phyloP scores from a whole-genome alignment of 2,113 vertebrate genomes.

The Carettochelys insculpta region DNA sequence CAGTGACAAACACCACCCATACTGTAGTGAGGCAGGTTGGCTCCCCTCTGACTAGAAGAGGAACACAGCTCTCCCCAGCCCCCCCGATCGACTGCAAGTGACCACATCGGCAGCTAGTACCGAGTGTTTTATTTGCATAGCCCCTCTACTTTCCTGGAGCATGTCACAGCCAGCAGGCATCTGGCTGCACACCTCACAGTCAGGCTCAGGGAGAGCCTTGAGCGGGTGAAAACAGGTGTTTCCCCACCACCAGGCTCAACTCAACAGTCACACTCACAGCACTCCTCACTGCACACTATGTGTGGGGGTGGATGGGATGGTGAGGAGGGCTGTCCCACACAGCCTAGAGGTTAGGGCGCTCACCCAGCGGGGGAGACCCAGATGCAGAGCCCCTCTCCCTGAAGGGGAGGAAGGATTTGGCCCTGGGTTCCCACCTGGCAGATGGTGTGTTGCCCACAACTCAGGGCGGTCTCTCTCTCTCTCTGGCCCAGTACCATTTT shows the following conservation, averaged over 20 bases:
- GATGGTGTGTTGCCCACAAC: background rate
- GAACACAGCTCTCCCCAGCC: no score
- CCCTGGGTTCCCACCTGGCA: background rate
- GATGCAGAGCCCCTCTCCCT: background rate
- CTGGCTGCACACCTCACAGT: background rate
- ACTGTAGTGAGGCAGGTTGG: no score
- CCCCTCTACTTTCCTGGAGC: no score
- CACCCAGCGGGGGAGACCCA: background rate
- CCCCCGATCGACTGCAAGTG: no score
- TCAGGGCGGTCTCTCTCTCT: background rate
- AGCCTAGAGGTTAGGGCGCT: background rate
- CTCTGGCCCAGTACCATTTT: no score
- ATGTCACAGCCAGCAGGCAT: no score
- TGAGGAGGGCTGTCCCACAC: background rate
- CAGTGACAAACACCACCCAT: no score
- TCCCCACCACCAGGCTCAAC: background rate
- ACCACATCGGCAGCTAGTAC: no score
- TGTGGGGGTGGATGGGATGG: no score
- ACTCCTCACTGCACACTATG: background rate
- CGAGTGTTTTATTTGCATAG: no score
- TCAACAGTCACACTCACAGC: background rate
- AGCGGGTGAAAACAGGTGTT: background rate
- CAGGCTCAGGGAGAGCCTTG: background rate
- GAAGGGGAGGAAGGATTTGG: background rate
- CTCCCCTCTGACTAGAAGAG: no score